Base-by-base conservation (phyloP, 2,797 vertebrate species). In the Pipistrellus pygmaeus region DNA sequence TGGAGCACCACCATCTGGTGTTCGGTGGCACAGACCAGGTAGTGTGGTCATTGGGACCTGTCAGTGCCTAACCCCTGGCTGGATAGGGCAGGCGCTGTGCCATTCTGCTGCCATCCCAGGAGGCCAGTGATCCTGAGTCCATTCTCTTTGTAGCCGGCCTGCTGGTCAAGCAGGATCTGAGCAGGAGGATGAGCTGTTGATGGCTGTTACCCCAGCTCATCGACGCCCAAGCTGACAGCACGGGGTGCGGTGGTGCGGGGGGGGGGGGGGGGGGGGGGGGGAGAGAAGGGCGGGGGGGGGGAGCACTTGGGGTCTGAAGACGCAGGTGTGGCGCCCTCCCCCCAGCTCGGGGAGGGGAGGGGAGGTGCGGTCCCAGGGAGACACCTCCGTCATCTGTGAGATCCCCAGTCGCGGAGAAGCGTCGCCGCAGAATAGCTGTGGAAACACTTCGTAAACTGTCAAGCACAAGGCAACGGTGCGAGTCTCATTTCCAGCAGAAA, bases 381-480 rank as follows among this genome's bases (percentile, higher is more conserved):
- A 76, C 60, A n/a, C 32, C 72, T 38, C 48, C 2, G 25, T 66
- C 55, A 87, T 17, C 75, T 38, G 25, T 51, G 60, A 93, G 78
- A 84, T 90, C 73, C 38, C 85, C 35, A 48, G 44, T n/a, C 38
- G 21, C 10, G 32, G 51, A 83, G 92, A 85, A 75, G 64, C 44
- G 73, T 83, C 75, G 73, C 95, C 90, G 44, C 21, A 9, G 77
- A 32, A 12, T 90, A 62, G 53, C 87, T 88, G 51, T 91, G 89
- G 77, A 95, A 95, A 93, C 72, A 81, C 86, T 81, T 87, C 21
- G 44, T 84, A 94, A 97, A 95, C 93, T 95, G 91, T 88, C 95
- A 95, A 82, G 53, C 95, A 89, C 93, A 73, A 88, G 80, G 88
- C 80, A 89, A 93, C 73, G 80, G 87, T 87, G 68, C 62, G 91